Evolutionary conservation across 2,113 vertebrate genomes (phyloP).

Genomic region (Macquaria australasica): DNA sequence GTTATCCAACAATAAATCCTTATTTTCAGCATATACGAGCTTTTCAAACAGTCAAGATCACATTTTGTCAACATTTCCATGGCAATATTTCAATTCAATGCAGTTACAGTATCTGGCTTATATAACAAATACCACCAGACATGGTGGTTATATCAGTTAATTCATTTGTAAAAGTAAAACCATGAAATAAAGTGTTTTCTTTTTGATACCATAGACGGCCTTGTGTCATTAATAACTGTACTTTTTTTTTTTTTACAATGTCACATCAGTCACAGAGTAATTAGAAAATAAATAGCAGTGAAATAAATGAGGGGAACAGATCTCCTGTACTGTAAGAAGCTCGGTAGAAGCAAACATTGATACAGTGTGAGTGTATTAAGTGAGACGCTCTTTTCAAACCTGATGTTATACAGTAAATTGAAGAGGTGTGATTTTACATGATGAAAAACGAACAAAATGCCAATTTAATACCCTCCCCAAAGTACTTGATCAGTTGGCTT

Average conservation of each 20-base stretch:
- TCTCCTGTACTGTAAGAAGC: slow-evolving; percentile 11
- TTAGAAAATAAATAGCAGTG: slow-evolving; percentile 48
- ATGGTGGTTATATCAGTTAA: slow-evolving; percentile 8
- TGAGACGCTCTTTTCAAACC: slow-evolving; percentile 25
- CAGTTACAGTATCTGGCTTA: slow-evolving; percentile 48
- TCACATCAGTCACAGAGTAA: slow-evolving; percentile 22
- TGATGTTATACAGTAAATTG: neutral
- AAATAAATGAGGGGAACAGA: slow-evolving; percentile 50
- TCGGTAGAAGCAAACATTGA: slow-evolving; percentile 14
- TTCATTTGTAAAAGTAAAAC: slow-evolving; percentile 40
- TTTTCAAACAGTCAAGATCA: slow-evolving; percentile 74
- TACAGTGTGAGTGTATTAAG: slow-evolving; percentile 15
- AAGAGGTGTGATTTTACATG: slow-evolving; percentile 10
- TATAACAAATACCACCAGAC: slow-evolving; percentile 39
- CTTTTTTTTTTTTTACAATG: slow-evolving; percentile 10
- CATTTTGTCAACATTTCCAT: slow-evolving; percentile 72
- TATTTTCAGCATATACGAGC: slow-evolving; percentile 72
- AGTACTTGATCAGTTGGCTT: neutral
- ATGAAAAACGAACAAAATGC: slow-evolving; percentile 24
- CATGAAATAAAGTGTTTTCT: slow-evolving; percentile 28
- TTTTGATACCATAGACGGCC: neutral
- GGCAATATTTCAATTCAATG: slow-evolving; percentile 71
- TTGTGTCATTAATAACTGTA: slow-evolving; percentile 15
- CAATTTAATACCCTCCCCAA: neutral
- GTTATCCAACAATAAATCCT: slow-evolving; percentile 79